Percentiles rank a stretch among this genome's conserved stretches.
phyloP scores from a whole-genome alignment of 64 coral and sea anemone species.

The Porites australiensis region DNA sequence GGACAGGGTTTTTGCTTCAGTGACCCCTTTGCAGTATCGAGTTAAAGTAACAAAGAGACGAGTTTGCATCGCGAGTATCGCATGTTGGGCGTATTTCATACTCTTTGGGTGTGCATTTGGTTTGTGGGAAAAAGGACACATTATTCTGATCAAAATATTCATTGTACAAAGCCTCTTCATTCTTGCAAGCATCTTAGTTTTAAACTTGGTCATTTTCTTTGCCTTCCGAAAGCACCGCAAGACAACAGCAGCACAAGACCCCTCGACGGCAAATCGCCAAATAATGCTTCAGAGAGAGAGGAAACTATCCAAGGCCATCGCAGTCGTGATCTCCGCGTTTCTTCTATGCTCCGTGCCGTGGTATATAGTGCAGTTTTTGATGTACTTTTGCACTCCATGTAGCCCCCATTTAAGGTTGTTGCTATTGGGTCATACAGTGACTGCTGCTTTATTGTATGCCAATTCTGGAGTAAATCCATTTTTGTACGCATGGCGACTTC shows the following conservation, averaged over 20 bases:
- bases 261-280: not conserved
- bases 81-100: slow-evolving; percentile 34
- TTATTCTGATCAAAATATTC: not conserved
- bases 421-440: not conserved
- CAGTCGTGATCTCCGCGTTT: not conserved
- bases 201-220: not conserved
- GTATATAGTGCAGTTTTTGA: not conserved
- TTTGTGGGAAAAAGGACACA: not conserved
- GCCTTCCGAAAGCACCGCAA: not conserved
- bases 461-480: slow-evolving; percentile 46
- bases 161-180: not conserved
- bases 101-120: too few species aligned
- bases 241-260: not conserved
- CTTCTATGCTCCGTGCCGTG: not conserved
- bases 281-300: slow-evolving; percentile 1
- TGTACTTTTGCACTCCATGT: slow-evolving; percentile 7
- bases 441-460: not conserved
- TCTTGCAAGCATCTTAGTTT: not conserved
- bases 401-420: not conserved
- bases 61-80: not conserved
- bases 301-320: slow-evolving; percentile 7
- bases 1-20: slow-evolving; percentile 35
- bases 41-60: not conserved
- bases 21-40: slow-evolving; percentile 17
- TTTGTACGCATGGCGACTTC: slow-evolving; percentile 50